A percentile compares a stretch with the other conserved stretches of the same genome.
phyloP scores from a whole-genome alignment of 37 sponge, comb jelly and placozoan genomes.

The Petrosia ficiformis region DNA sequence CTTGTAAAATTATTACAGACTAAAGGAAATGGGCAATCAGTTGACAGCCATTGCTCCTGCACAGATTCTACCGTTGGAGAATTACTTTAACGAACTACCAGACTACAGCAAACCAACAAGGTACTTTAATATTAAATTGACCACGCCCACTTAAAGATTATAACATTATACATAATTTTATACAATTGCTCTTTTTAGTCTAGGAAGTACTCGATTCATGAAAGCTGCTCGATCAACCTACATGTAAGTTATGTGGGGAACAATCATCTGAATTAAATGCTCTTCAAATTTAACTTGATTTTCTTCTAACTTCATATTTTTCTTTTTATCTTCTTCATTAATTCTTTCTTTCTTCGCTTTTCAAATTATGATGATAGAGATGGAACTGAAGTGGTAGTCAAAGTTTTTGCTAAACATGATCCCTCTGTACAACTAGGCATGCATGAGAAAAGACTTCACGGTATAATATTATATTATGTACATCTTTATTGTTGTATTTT shows the following conservation, averaged over 20 bases:
- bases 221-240: constrained; percentile 87
- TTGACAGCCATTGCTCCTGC: constrained; percentile 81
- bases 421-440: constrained; percentile 44
- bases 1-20: too few species aligned
- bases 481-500: too few species aligned
- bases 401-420: constrained; percentile 90
- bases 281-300: neutral
- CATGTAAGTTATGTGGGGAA: constrained; percentile 39
- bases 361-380: constrained; percentile 8
- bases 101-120: constrained; percentile 55
- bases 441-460: constrained; percentile 65
- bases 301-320: too few species aligned
- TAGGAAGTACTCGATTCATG: constrained; percentile 95
- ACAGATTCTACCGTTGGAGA: constrained; percentile 85
- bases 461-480: constrained; percentile 27
- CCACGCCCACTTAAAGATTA: neutral
- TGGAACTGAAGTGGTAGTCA: constrained; percentile 82
- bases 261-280: neutral
- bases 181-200: constrained; percentile 41
- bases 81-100: constrained; percentile 81
- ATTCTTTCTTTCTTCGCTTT: neutral
- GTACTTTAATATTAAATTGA: neutral
- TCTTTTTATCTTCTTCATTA: neutral
- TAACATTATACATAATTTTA: neutral
- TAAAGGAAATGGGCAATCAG: constrained; percentile 78